These are phyloP conservation scores for Leucoraja ocellata DNA, from an alignment of 2,797 vertebrate species.

Conservation along the genomic window DNA sequence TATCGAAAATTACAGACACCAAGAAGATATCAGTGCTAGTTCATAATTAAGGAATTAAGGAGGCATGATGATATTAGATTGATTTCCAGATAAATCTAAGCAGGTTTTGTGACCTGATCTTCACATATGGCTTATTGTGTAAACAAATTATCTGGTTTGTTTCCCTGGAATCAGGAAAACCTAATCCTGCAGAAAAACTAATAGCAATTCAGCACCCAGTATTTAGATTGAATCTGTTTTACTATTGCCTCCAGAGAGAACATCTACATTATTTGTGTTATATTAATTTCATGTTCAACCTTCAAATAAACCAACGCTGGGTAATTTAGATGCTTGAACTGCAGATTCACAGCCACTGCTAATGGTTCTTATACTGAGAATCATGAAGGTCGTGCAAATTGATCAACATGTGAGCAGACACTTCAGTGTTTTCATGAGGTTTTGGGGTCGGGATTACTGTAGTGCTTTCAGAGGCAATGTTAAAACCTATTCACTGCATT, in stretches of 20 bases:
- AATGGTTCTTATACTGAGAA: neutral
- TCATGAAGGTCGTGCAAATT: neutral
- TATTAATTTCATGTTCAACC: neutral
- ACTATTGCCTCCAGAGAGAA: neutral
- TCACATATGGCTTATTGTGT: neutral
- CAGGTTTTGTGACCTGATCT: neutral
- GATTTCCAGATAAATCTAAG: neutral
- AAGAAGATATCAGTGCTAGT: neutral
- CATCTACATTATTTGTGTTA: neutral
- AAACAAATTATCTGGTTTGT: neutral
- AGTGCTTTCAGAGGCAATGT: neutral
- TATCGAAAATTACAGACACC: neutral
- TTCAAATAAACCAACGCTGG: neutral
- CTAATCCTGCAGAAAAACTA: neutral
- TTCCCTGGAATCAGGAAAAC: neutral
- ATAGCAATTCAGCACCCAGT: neutral
- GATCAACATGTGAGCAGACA: neutral
- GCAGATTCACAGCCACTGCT: neutral
- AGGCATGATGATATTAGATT: neutral
- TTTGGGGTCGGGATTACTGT: neutral
- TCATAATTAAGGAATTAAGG: neutral
- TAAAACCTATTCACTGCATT: neutral
- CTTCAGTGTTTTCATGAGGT: neutral
- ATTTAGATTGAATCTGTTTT: neutral
- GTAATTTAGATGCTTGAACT: neutral